Evolutionary conservation across 2,797 vertebrate genomes (phyloP).

Genomic region (Cichlasoma orientale): DNA sequence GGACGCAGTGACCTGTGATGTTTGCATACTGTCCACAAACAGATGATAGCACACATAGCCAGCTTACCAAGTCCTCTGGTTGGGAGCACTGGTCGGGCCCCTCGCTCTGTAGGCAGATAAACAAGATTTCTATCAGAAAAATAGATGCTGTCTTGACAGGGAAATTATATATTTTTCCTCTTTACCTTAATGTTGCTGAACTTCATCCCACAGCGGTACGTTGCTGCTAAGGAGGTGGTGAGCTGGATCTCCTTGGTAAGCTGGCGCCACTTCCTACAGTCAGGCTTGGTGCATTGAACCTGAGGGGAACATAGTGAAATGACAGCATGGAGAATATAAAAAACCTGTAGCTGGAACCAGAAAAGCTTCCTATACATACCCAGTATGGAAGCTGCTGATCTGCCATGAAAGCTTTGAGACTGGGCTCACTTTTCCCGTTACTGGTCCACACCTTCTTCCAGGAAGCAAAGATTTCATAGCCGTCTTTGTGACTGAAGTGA

Average conservation of each 20-base stretch:
- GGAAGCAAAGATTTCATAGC: conserved; percentile 90
- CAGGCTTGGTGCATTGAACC: conserved; percentile 93
- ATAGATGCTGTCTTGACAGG: neutral
- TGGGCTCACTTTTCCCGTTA: conserved; percentile 97
- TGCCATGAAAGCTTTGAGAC: conserved; percentile 98
- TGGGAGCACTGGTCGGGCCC: conserved; percentile 91
- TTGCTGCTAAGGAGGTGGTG: conserved; percentile 86
- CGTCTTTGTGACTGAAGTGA: conserved; percentile 94
- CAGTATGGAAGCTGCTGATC: conserved; percentile 98
- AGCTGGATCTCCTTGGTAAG: conserved; percentile 95
- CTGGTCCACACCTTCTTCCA: conserved; percentile 98
- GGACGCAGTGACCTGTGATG: neutral
- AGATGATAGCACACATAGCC: neutral
- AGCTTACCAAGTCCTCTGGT: conserved; percentile 91
- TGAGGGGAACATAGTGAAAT: conserved; percentile 52
- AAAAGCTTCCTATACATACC: conserved; percentile 77
- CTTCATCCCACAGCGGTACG: conserved; percentile 94
- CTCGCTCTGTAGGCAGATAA: conserved; percentile 80
- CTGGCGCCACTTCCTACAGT: conserved; percentile 96
- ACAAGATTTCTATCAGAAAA: neutral
- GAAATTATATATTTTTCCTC: neutral
- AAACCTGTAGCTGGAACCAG: neutral
- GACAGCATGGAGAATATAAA: neutral
- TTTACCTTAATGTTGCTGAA: conserved; percentile 89
- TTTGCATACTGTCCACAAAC: neutral